Percentiles rank a stretch among this genome's conserved stretches.
Evolutionary conservation across 2,797 vertebrate genomes (phyloP).

Genomic region (Sparidentex hasta): DNA sequence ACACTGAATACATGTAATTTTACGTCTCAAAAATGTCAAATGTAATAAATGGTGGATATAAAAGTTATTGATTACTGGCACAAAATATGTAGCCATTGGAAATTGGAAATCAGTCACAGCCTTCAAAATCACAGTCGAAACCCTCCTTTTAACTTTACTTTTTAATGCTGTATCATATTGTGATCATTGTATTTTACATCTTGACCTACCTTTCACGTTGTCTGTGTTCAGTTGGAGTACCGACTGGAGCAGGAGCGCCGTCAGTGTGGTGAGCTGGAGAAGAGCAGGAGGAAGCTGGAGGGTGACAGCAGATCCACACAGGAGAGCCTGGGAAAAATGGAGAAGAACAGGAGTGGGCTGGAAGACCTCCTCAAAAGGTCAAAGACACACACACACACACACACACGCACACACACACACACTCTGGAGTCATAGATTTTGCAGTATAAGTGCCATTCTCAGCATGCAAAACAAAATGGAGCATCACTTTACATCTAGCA

Average conservation of each 20-base stretch:
- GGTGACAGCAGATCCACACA: constrained; percentile 78
- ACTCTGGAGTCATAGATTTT: neutral
- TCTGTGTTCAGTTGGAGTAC: constrained; percentile 78
- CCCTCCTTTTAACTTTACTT: neutral
- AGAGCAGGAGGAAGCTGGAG: constrained; percentile 79
- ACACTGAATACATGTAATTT: constrained; percentile 50
- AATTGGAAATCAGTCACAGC: neutral
- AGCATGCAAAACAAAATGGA: neutral
- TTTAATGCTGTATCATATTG: neutral
- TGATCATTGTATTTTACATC: neutral
- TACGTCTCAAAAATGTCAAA: constrained; percentile 35
- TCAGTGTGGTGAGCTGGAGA: constrained; percentile 81
- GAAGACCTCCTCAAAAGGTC: constrained; percentile 87
- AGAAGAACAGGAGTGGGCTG: constrained; percentile 81
- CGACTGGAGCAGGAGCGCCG: constrained; percentile 81
- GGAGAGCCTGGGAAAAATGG: constrained; percentile 80
- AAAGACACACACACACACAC: neutral
- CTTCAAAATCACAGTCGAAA: constrained; percentile 1
- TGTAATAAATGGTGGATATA: constrained; percentile 30
- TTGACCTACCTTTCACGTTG: neutral
- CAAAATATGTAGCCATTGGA: constrained; percentile 12
- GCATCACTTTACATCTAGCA: too few species aligned
- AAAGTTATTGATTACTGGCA: constrained; percentile 36
- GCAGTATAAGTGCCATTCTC: neutral
- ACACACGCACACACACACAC: too few species aligned